These are phyloP conservation scores for Hyperoplus immaculatus DNA, from an alignment of 2,797 vertebrate genomes.

Conservation along the genomic window DNA sequence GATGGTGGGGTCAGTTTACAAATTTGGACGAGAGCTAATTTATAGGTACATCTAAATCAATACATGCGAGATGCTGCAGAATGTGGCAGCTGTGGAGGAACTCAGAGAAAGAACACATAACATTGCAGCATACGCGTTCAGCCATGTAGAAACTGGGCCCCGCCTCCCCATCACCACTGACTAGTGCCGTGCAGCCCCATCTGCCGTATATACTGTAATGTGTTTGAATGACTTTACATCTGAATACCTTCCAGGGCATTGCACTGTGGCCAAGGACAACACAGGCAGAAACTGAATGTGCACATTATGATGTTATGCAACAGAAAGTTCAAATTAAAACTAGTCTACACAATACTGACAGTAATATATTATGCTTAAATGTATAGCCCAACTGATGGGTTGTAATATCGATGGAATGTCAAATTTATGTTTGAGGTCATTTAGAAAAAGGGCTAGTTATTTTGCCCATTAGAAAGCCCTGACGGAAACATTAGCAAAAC, in stretches of 20 bases:
- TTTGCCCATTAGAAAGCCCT: not conserved
- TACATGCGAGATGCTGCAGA: not conserved
- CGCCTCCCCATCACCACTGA: slow-evolving; percentile 16
- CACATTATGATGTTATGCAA: not conserved
- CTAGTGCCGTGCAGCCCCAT: not conserved
- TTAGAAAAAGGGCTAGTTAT: not conserved
- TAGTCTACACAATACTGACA: not conserved
- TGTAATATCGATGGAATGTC: not conserved
- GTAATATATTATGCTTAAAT: not conserved
- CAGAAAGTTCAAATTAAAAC: not conserved
- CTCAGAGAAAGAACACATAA: not conserved
- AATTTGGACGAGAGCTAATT: not conserved
- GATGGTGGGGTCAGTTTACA: not conserved
- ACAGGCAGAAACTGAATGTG: not conserved
- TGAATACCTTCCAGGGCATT: not conserved
- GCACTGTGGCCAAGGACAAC: not conserved
- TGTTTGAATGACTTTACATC: not conserved
- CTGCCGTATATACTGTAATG: slow-evolving; percentile 10
- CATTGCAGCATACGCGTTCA: slow-evolving; percentile 28
- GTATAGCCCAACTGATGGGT: not conserved
- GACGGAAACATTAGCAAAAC: too few relatives aligned
- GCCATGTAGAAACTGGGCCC: slow-evolving; percentile 14
- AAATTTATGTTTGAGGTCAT: not conserved
- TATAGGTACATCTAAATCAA: not conserved
- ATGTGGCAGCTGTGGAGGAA: not conserved